Evolutionary conservation across 2,797 vertebrate species (phyloP).

Genomic region (Megalops cyprinoides): DNA sequence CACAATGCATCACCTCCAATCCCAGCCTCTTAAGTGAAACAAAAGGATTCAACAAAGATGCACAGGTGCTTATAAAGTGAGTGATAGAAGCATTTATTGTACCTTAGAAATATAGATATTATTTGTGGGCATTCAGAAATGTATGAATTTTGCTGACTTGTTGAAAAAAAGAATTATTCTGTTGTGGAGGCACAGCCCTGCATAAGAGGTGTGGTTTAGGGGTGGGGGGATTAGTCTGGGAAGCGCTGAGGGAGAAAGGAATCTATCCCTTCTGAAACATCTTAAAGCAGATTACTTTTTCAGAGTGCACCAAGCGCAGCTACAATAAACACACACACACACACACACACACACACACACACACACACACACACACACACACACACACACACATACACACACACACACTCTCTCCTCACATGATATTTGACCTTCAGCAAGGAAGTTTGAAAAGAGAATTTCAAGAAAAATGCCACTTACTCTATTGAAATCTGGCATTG

Average conservation of each 20-base stretch:
- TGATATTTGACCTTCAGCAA: slow-evolving; percentile 77
- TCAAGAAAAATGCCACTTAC: slow-evolving; percentile 49
- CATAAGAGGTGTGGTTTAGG: not conserved
- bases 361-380: too few relatives aligned
- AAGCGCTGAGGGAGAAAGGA: slow-evolving; percentile 69
- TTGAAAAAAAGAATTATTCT: not conserved
- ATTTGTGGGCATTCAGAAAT: not conserved
- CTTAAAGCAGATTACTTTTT: slow-evolving; percentile 76
- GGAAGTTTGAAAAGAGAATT: slow-evolving; percentile 68
- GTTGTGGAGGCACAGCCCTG: not conserved
- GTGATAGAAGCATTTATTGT: not conserved
- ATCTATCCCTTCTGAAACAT: slow-evolving; percentile 76
- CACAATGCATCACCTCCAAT: not conserved
- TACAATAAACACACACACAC: slow-evolving; percentile 68
- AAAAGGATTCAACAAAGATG: not conserved
- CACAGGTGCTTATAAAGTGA: not conserved
- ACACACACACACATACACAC: too few relatives aligned
- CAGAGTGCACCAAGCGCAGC: slow-evolving; percentile 72
- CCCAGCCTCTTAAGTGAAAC: not conserved
- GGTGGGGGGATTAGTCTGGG: slow-evolving; percentile 63
- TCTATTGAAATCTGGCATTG: slow-evolving; percentile 73
- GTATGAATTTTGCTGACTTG: slow-evolving; percentile 3
- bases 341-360: too few relatives aligned
- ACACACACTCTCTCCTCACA: slow-evolving; percentile 75
- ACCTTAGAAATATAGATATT: not conserved